Percentiles rank a stretch among this genome's conserved stretches.
These are phyloP conservation scores for Drosophila sordidula DNA, from an alignment of 2,888 invertebrate species.

Conservation along the genomic window DNA sequence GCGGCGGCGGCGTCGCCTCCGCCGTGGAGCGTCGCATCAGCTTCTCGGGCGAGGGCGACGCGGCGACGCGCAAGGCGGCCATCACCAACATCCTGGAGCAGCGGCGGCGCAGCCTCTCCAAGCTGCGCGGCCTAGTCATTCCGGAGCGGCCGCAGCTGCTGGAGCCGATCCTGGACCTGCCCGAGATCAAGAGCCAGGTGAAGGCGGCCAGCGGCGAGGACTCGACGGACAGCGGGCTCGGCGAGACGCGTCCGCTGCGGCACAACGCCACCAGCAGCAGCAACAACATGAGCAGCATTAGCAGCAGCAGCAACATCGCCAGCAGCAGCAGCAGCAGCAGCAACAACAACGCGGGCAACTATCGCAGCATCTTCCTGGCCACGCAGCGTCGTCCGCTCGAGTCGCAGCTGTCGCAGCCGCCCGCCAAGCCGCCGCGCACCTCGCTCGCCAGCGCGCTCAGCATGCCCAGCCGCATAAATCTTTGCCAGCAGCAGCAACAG, in stretches of 20 bases:
- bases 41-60: slow-evolving; percentile 83
- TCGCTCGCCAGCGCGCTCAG: slow-evolving; percentile 67
- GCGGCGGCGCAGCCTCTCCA: slow-evolving; percentile 92
- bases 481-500: slow-evolving; percentile 46
- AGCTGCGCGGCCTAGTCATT: slow-evolving; percentile 94
- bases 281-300: neutral
- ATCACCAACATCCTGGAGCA: slow-evolving; percentile 92
- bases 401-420: slow-evolving; percentile 70
- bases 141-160: slow-evolving; percentile 89
- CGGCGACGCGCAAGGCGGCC: slow-evolving; percentile 87
- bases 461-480: slow-evolving; percentile 37
- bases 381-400: slow-evolving; percentile 70
- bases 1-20: slow-evolving; percentile 62
- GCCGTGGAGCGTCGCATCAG: slow-evolving; percentile 84
- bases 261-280: slow-evolving; percentile 8
- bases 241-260: slow-evolving; percentile 62
- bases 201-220: slow-evolving; percentile 83
- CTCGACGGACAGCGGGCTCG: slow-evolving; percentile 79
- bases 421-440: slow-evolving; percentile 83
- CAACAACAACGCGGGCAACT: slow-evolving; percentile 54
- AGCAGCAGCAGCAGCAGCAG: slow-evolving; percentile 4
- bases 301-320: neutral
- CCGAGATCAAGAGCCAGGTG: slow-evolving; percentile 91
- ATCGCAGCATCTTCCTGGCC: slow-evolving; percentile 72
- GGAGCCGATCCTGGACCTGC: slow-evolving; percentile 90